Conservation (phyloP, 2,888 invertebrate genomes). For the Drosophila helvetica region DNA sequence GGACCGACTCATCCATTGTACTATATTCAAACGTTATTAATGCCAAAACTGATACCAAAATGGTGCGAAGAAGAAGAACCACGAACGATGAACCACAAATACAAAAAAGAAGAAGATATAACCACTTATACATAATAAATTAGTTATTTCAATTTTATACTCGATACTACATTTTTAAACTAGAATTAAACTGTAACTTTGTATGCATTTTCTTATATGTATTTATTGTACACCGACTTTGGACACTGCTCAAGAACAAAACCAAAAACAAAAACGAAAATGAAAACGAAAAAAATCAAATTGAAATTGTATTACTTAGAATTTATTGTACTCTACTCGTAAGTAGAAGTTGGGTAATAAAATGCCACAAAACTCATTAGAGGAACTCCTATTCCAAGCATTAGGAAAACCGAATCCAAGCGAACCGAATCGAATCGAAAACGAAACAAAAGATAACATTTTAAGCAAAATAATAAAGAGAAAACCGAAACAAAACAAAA, state of each 20-base stretch:
- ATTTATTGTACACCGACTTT: slow-evolving; percentile 66
- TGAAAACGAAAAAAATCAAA: slow-evolving; percentile 12
- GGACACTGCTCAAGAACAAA: slow-evolving; percentile 50
- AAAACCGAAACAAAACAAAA: slow-evolving; percentile 1
- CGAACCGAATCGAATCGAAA: slow-evolving; percentile 2
- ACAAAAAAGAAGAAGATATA: too few species aligned
- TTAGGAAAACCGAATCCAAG: not conserved
- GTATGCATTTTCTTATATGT: slow-evolving; percentile 75
- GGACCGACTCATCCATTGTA: slow-evolving; percentile 45
- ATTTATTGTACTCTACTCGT: slow-evolving; percentile 45
- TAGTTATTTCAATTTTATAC: slow-evolving; percentile 78
- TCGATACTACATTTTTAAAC: slow-evolving; percentile 72
- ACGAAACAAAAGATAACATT: slow-evolving; percentile 5
- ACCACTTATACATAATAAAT: slow-evolving; percentile 52
- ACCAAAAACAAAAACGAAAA: slow-evolving; percentile 18
- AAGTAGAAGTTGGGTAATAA: slow-evolving; percentile 51
- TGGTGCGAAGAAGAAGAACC: slow-evolving; percentile 10
- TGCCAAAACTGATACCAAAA: slow-evolving; percentile 33
- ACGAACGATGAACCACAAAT: slow-evolving; percentile 6
- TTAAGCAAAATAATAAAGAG: slow-evolving; percentile 10
- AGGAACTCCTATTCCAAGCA: slow-evolving; percentile 60
- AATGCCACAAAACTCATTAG: slow-evolving; percentile 40
- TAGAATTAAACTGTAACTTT: slow-evolving; percentile 75
- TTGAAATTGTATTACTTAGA: slow-evolving; percentile 38
- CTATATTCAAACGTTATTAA: slow-evolving; percentile 49